Evolutionary conservation across 2,797 vertebrate genomes (phyloP).

Genomic region (Brachymystax lenok): DNA sequence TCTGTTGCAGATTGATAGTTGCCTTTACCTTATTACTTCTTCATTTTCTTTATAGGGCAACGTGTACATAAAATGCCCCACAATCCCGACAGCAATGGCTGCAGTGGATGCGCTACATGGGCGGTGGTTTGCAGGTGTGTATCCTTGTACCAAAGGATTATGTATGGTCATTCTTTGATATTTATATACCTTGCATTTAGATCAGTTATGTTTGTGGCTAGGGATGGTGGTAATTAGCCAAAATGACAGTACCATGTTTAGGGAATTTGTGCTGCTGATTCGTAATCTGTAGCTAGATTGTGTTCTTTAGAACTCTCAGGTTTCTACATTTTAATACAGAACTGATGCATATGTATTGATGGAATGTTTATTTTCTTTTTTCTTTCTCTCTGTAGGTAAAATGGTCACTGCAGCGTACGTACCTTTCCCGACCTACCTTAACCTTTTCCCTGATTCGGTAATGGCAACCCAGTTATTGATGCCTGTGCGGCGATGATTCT

Average conservation of each 20-base stretch:
- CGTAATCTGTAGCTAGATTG: neutral
- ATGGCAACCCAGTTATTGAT: conserved; percentile 94
- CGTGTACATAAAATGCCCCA: conserved; percentile 97
- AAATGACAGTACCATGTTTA: neutral
- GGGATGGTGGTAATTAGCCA: neutral
- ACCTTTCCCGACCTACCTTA: conserved; percentile 97
- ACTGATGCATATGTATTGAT: neutral
- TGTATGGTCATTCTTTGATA: neutral
- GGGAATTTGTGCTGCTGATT: neutral
- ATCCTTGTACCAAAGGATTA: neutral
- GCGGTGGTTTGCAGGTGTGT: conserved; percentile 97
- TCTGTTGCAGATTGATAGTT: neutral
- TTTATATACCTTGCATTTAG: neutral
- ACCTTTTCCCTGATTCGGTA: conserved; percentile 97
- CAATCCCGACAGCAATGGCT: conserved; percentile 94
- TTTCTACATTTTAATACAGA: neutral
- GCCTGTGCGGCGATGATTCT: conserved; percentile 91
- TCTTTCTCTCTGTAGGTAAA: conserved; percentile 79
- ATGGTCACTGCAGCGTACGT: conserved; percentile 98
- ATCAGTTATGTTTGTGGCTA: neutral
- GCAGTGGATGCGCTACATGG: conserved; percentile 95
- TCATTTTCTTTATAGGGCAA: conserved; percentile 82
- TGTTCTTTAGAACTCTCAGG: neutral
- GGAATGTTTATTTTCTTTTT: neutral
- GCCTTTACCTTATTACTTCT: neutral